A percentile compares a stretch with the other conserved stretches of the same genome.
Evolutionary conservation across 2,113 vertebrate species (phyloP).

Genomic region (Thunnus thynnus): DNA sequence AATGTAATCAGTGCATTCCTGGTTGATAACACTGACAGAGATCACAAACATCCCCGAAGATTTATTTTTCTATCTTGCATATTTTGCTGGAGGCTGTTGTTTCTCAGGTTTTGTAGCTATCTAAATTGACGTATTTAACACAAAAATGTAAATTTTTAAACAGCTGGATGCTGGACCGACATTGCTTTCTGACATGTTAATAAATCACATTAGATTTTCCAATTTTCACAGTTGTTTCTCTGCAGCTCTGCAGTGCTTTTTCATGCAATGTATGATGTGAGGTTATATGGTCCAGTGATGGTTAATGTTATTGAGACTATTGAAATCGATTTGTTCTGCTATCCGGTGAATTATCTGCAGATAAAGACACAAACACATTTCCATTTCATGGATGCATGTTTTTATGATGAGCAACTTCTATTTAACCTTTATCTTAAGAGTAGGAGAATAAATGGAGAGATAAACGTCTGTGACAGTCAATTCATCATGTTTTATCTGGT

Average conservation of each 20-base stretch:
- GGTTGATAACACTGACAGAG: neutral
- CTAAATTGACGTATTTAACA: constrained; percentile 14
- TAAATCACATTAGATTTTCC: neutral
- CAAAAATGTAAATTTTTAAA: constrained; percentile 19
- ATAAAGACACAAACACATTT: neutral
- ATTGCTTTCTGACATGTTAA: neutral
- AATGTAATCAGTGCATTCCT: too few relatives aligned
- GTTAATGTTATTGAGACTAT: too few relatives aligned
- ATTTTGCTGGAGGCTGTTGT: constrained; percentile 11
- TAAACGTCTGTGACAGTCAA: constrained; percentile 21
- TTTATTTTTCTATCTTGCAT: constrained; percentile 22
- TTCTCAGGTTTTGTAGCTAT: neutral
- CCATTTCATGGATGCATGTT: constrained; percentile 1
- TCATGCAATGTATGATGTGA: too few relatives aligned
- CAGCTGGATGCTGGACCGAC: neutral
- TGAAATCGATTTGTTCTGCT: neutral
- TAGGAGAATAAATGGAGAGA: constrained; percentile 23
- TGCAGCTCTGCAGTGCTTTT: neutral
- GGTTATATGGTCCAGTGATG: too few relatives aligned
- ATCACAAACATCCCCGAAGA: constrained; percentile 12
- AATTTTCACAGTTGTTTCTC: neutral
- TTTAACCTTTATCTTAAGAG: neutral
- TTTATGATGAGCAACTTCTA: neutral
- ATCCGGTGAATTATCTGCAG: constrained; percentile 12
- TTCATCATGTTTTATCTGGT: constrained; percentile 40